Conservation (phyloP, 2,113 vertebrate genomes). For the Geococcyx californianus region DNA sequence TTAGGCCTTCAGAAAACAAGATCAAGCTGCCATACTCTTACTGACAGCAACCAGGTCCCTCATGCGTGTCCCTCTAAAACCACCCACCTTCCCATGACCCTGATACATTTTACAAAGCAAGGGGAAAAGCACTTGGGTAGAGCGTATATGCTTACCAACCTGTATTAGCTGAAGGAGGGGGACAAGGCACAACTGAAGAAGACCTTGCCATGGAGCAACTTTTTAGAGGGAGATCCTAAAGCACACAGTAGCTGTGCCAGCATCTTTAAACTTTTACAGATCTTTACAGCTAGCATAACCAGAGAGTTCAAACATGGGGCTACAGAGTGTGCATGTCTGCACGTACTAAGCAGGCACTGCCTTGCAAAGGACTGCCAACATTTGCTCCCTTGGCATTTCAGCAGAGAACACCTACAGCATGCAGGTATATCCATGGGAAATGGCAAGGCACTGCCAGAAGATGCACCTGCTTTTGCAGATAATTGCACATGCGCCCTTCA, state of each 20-base stretch:
- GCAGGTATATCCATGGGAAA: accelerated
- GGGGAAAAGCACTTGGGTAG: neutral
- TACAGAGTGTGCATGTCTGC: neutral
- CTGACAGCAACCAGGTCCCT: neutral
- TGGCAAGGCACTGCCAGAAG: neutral
- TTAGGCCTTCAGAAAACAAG: conserved; percentile 13
- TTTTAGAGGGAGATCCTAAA: neutral
- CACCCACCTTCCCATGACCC: neutral
- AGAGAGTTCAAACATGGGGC: neutral
- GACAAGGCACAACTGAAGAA: neutral
- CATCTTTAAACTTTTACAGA: neutral
- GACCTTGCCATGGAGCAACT: neutral
- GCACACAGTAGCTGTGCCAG: neutral
- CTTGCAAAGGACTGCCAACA: neutral
- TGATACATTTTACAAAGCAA: neutral
- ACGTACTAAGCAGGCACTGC: neutral
- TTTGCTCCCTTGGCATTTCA: neutral
- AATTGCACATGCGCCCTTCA: neutral
- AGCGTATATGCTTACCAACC: neutral
- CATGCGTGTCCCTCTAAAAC: neutral
- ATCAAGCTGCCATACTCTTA: neutral
- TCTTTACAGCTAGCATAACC: neutral
- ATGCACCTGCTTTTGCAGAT: neutral
- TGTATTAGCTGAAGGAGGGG: neutral
- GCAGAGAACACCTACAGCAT: neutral